A percentile compares a stretch with the other conserved stretches of the same genome.
Evolutionary conservation across 2,797 vertebrate genomes (phyloP).

Genomic region (Denticeps clupeoides): DNA sequence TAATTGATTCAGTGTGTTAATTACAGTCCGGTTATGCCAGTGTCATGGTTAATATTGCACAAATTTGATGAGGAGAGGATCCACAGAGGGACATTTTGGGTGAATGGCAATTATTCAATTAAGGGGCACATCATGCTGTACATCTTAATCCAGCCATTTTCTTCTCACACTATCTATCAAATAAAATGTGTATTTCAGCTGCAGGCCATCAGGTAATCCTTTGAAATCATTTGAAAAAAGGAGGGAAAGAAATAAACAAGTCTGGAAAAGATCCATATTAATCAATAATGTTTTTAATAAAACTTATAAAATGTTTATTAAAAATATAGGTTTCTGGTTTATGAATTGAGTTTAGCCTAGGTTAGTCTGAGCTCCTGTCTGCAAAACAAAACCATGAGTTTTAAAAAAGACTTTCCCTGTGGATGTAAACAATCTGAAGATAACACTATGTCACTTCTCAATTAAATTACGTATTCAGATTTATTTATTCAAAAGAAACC

Average conservation of each 20-base stretch:
- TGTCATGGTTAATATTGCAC: conserved; percentile 71
- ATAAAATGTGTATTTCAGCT: conserved; percentile 17
- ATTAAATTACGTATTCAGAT: not conserved
- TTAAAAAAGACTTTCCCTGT: not conserved
- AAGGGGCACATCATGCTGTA: conserved; percentile 30
- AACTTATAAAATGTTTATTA: no score
- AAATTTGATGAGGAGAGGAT: conserved; percentile 52
- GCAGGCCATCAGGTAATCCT: not conserved
- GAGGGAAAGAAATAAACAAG: no score
- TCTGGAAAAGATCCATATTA: not conserved
- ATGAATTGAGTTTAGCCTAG: conserved; percentile 4
- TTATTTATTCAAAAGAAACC: not conserved
- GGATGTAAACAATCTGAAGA: not conserved
- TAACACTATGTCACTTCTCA: not conserved
- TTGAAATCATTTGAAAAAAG: no score
- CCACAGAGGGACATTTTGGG: conserved; percentile 55
- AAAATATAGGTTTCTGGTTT: not conserved
- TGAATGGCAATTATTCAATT: conserved; percentile 67
- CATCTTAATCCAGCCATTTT: conserved; percentile 57
- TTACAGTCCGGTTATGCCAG: conserved; percentile 61
- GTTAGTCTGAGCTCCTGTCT: no score
- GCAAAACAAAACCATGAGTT: not conserved
- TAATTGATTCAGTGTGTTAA: conserved; percentile 72
- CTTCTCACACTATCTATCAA: conserved; percentile 42
- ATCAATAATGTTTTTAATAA: no score